phyloP scores from a whole-genome alignment of 2,113 vertebrate genomes.

The Chaetura pelagica region DNA sequence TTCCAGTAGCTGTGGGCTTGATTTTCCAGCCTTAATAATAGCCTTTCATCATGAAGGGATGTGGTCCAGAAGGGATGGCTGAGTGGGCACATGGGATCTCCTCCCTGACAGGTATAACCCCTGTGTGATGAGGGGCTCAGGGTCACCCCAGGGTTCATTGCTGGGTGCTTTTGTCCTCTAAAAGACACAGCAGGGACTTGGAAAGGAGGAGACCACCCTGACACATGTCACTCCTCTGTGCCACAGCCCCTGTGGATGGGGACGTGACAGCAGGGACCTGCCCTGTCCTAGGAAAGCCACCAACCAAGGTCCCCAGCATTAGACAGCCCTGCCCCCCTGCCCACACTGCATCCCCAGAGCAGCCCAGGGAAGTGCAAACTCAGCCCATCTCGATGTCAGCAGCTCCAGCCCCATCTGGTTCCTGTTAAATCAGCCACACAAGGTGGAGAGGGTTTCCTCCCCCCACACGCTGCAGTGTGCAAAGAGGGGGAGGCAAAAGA shows the following conservation, averaged over 20 bases:
- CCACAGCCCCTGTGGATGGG: not conserved
- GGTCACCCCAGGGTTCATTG: not conserved
- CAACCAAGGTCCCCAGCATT: accelerated
- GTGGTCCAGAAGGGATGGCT: no score
- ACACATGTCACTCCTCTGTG: not conserved
- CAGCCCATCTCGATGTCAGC: not conserved
- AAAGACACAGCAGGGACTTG: not conserved
- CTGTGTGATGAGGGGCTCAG: not conserved
- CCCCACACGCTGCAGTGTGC: accelerated
- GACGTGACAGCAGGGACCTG: not conserved
- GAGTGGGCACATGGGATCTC: no score
- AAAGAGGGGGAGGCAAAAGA: not conserved
- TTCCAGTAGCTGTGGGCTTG: not conserved
- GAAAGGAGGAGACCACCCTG: not conserved
- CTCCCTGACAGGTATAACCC: no score
- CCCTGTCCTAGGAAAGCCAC: not conserved
- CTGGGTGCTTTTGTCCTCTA: not conserved
- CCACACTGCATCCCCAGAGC: not conserved
- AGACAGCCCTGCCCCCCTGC: not conserved
- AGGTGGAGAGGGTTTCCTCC: not conserved
- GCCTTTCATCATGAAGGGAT: no score
- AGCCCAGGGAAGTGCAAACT: not conserved
- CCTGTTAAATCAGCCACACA: slow-evolving; percentile 46
- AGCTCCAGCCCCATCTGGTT: slow-evolving; percentile 62
- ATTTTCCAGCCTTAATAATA: not conserved